A percentile compares a stretch with the other conserved stretches of the same genome.
phyloP scores from a whole-genome alignment of 2,797 vertebrate species.

The Cuniculus paca region DNA sequence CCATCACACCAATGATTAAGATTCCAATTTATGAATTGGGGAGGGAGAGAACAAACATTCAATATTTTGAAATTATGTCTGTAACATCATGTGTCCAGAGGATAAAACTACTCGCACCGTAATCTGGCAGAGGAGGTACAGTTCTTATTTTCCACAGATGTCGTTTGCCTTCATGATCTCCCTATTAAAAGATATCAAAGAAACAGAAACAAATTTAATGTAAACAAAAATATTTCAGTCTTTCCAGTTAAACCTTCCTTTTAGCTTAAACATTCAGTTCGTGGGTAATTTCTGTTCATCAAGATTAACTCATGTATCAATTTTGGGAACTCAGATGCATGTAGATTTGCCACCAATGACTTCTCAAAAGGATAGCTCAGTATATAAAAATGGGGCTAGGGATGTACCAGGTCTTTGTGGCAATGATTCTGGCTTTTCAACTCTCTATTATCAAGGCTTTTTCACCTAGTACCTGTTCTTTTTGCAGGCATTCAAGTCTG shows the following conservation, averaged over 20 bases:
- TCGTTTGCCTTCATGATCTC: neutral
- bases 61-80: neutral
- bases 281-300: neutral
- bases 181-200: neutral
- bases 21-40: neutral
- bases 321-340: neutral
- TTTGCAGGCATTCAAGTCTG: neutral
- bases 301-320: neutral
- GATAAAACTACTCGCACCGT: neutral
- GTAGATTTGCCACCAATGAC: neutral
- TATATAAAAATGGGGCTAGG: neutral
- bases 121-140: neutral
- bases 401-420: neutral
- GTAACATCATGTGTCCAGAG: neutral
- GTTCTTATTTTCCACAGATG: neutral
- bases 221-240: conserved; percentile 19
- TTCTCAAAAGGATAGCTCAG: neutral
- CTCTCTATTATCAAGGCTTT: neutral
- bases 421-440: neutral
- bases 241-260: neutral
- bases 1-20: neutral
- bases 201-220: conserved; percentile 17
- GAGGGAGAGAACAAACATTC: neutral
- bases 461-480: neutral
- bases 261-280: conserved; percentile 5